These are phyloP conservation scores for Gambusia affinis DNA, from an alignment of 2,113 vertebrate species.

Conservation along the genomic window DNA sequence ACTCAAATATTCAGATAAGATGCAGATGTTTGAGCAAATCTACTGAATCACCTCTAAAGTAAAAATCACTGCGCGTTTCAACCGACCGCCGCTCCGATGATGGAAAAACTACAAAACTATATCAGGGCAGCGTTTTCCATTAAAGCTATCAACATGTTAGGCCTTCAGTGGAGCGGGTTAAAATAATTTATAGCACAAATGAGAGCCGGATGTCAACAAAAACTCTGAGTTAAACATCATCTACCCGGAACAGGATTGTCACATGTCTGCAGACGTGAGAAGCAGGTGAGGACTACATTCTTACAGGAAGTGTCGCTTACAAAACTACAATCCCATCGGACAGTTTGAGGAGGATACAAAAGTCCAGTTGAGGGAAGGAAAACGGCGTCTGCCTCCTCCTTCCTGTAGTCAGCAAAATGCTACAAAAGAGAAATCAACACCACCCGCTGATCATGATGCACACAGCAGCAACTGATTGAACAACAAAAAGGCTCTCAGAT, in stretches of 20 bases:
- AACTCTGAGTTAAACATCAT: slow-evolving; percentile 31
- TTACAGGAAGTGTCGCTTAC: slow-evolving; percentile 47
- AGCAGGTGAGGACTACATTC: slow-evolving; percentile 62
- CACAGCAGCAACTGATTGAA: slow-evolving; percentile 78
- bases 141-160: slow-evolving; percentile 65
- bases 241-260: slow-evolving; percentile 69
- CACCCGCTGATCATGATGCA: slow-evolving; percentile 60
- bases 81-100: slow-evolving; percentile 44
- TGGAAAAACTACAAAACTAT: slow-evolving; percentile 33
- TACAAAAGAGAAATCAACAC: slow-evolving; percentile 51
- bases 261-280: slow-evolving; percentile 53
- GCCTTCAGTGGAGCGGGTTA: slow-evolving; percentile 33
- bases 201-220: slow-evolving; percentile 24
- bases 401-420: slow-evolving; percentile 64
- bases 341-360: slow-evolving; percentile 47
- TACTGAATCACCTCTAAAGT: slow-evolving; percentile 43
- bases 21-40: slow-evolving; percentile 43
- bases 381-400: slow-evolving; percentile 8
- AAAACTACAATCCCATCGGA: slow-evolving; percentile 64
- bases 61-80: slow-evolving; percentile 41
- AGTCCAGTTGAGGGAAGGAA: slow-evolving; percentile 26
- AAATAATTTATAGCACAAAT: slow-evolving; percentile 30
- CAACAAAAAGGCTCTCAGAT: slow-evolving; percentile 64
- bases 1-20: slow-evolving; percentile 25
- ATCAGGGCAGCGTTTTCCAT: slow-evolving; percentile 41